Conservation (phyloP, 2,113 vertebrate species). For the Passer domesticus region DNA sequence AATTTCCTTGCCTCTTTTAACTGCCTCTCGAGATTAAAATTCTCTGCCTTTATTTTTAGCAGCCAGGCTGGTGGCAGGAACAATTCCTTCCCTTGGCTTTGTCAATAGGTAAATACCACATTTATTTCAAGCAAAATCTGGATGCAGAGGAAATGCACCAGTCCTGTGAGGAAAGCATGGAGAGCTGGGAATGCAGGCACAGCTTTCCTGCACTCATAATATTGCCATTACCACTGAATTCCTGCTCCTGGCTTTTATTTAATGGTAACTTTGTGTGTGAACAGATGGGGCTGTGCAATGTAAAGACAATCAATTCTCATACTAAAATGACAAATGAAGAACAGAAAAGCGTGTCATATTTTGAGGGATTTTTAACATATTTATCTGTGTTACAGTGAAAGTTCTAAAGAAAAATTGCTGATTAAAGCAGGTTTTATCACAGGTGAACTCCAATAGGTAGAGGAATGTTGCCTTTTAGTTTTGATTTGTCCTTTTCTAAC, state of each 20-base stretch:
- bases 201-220: neutral
- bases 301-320: neutral
- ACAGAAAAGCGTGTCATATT: fast-evolving
- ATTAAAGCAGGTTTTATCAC: neutral
- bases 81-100: neutral
- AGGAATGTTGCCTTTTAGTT: neutral
- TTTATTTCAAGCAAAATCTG: neutral
- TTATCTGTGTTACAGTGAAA: neutral
- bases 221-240: neutral
- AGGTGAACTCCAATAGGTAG: neutral
- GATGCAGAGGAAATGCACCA: neutral
- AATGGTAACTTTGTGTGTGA: neutral
- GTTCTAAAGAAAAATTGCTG: neutral
- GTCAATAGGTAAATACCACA: conserved; percentile 14
- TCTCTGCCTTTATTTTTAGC: conserved; percentile 21
- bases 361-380: neutral
- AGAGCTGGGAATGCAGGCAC: neutral
- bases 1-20: neutral
- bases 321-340: neutral
- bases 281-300: neutral
- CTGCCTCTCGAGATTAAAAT: conserved; percentile 19
- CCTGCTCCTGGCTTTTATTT: neutral
- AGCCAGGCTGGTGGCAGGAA: conserved; percentile 2
- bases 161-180: neutral
- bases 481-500: neutral